Conservation (phyloP, 2,797 vertebrate species). For the Danio jaintianensis region DNA sequence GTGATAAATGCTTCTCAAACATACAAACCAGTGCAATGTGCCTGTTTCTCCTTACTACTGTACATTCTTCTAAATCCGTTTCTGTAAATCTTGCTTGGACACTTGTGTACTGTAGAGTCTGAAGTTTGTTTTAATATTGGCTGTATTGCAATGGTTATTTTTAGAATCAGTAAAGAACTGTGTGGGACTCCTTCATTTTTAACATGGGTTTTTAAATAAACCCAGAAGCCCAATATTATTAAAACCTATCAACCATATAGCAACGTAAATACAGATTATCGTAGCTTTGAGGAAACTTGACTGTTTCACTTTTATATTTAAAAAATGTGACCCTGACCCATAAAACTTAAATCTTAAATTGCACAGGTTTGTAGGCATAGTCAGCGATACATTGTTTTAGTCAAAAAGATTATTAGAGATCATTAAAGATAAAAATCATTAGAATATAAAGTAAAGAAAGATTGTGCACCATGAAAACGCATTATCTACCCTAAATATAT, state of each 20-base stretch:
- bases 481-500: too few relatives aligned
- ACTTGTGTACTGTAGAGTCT: not conserved
- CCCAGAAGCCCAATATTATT: not conserved
- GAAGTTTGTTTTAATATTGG: not conserved
- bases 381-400: too few relatives aligned
- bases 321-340: too few relatives aligned
- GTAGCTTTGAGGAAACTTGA: not conserved
- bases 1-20: constrained; percentile 6
- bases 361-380: too few relatives aligned
- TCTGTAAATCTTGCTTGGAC: constrained; percentile 18
- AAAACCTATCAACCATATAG: not conserved
- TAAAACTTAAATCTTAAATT: too few relatives aligned
- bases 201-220: not conserved
- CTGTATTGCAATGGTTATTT: not conserved
- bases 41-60: constrained; percentile 5
- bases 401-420: too few relatives aligned
- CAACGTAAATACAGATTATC: not conserved
- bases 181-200: not conserved
- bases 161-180: not conserved
- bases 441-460: too few relatives aligned
- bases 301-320: not conserved
- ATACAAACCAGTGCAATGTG: not conserved
- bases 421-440: too few relatives aligned
- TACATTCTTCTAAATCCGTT: not conserved
- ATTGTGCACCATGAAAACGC: too few relatives aligned